A percentile compares a stretch with the other conserved stretches of the same genome.
These are phyloP conservation scores for Larimichthys polyactis DNA, from an alignment of 2,113 vertebrate genomes.

Conservation along the genomic window DNA sequence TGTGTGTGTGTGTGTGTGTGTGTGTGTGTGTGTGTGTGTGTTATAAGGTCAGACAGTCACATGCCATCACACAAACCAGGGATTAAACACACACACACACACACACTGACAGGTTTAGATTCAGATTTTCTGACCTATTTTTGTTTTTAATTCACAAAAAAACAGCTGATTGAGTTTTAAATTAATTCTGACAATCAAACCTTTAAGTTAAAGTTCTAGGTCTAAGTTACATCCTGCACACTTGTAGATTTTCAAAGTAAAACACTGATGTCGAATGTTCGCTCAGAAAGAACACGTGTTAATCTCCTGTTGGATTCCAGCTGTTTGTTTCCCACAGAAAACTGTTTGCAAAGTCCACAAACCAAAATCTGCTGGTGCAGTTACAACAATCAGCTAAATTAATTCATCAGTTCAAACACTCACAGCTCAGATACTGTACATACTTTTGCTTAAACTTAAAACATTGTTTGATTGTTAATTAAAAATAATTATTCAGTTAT, in stretches of 20 bases:
- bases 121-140: constrained; percentile 48
- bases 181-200: background rate
- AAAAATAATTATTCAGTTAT: too few relatives aligned
- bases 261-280: too few relatives aligned
- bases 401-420: background rate
- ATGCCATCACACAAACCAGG: constrained; percentile 66
- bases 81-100: constrained; percentile 65
- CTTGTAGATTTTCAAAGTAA: too few relatives aligned
- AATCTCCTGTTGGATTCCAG: constrained; percentile 6
- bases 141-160: background rate
- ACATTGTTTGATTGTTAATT: too few relatives aligned
- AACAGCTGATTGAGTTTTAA: constrained; percentile 9
- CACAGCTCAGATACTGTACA: too few relatives aligned
- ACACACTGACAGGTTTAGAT: constrained; percentile 19
- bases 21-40: constrained; percentile 18
- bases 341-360: background rate
- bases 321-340: constrained; percentile 20
- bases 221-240: too few relatives aligned
- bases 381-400: too few relatives aligned
- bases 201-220: background rate
- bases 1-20: background rate
- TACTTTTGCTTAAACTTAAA: too few relatives aligned
- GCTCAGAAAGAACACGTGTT: background rate
- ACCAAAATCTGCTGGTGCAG: too few relatives aligned
- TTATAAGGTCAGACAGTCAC: constrained; percentile 47